phyloP scores from a whole-genome alignment of 2,797 vertebrate species.

The Danio aesculapii region DNA sequence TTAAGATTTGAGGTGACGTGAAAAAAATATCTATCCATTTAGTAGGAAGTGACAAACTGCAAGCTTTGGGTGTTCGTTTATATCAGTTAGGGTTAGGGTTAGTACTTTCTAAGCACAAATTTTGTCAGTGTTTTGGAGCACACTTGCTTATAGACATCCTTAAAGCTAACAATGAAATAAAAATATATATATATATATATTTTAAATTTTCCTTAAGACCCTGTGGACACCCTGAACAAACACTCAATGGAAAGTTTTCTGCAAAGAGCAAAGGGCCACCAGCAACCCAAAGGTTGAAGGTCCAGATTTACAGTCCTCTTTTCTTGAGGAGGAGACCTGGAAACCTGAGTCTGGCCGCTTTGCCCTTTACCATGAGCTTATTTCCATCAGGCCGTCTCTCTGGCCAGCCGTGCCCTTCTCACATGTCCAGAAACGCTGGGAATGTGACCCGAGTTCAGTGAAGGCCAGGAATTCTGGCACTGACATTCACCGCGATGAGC shows the following conservation, averaged over 20 bases:
- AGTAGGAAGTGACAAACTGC: no score
- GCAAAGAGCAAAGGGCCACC: constrained; percentile 6
- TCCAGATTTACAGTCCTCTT: constrained; percentile 10
- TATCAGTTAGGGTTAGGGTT: no score
- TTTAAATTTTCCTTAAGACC: no score
- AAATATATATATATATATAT: no score
- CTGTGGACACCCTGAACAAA: no score
- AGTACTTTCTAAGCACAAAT: no score
- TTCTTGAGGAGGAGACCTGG: constrained; percentile 29
- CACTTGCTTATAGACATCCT: no score
- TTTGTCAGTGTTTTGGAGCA: no score
- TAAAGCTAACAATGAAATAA: no score
- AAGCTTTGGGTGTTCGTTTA: no score
- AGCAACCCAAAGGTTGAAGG: neutral
- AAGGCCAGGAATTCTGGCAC: constrained; percentile 62
- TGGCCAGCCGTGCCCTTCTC: constrained; percentile 80
- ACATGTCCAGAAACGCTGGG: constrained; percentile 78
- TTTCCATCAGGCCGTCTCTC: constrained; percentile 72
- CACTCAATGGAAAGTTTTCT: neutral
- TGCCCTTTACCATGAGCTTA: constrained; percentile 63
- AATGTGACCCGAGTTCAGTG: constrained; percentile 76
- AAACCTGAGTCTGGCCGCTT: constrained; percentile 26
- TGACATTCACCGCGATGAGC: constrained; percentile 54
- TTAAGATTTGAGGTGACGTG: no score
- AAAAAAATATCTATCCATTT: no score